A percentile compares a stretch with the other conserved stretches of the same genome.
These are phyloP conservation scores for Acronicta leporina DNA, from an alignment of 2,888 invertebrate species.

Conservation along the genomic window DNA sequence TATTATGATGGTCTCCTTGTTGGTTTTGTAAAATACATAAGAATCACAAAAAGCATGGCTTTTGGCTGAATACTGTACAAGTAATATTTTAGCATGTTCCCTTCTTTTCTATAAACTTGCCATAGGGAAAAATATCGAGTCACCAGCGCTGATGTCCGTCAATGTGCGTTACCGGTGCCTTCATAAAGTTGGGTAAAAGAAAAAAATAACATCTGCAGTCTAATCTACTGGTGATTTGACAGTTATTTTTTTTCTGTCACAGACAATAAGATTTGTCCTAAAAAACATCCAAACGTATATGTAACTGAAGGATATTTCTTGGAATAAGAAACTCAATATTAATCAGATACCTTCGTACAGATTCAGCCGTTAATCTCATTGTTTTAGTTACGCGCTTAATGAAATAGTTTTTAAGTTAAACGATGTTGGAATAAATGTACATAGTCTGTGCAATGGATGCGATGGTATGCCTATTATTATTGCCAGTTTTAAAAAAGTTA, in stretches of 20 bases:
- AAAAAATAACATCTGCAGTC: too few relatives aligned
- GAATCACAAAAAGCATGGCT: slow-evolving; percentile 36
- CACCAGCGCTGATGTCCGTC: too few relatives aligned
- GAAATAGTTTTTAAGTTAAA: slow-evolving; percentile 2
- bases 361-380: slow-evolving; percentile 1
- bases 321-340: not conserved
- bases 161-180: too few relatives aligned
- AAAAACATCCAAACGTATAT: too few relatives aligned
- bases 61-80: not conserved
- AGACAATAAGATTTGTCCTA: too few relatives aligned
- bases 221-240: too few relatives aligned
- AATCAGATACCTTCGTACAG: not conserved
- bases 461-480: not conserved
- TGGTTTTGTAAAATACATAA: slow-evolving; percentile 20
- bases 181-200: too few relatives aligned
- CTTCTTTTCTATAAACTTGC: not conserved
- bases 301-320: not conserved
- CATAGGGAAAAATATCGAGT: too few relatives aligned
- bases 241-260: too few relatives aligned
- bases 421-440: not conserved
- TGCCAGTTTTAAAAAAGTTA: not conserved
- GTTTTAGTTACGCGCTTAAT: slow-evolving; percentile 1
- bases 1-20: slow-evolving; percentile 32
- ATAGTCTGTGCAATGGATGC: slow-evolving; percentile 20
- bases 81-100: not conserved